These are phyloP conservation scores for Ditylenchus dipsaci DNA, from an alignment of 1,140 invertebrate species.

Conservation along the genomic window DNA sequence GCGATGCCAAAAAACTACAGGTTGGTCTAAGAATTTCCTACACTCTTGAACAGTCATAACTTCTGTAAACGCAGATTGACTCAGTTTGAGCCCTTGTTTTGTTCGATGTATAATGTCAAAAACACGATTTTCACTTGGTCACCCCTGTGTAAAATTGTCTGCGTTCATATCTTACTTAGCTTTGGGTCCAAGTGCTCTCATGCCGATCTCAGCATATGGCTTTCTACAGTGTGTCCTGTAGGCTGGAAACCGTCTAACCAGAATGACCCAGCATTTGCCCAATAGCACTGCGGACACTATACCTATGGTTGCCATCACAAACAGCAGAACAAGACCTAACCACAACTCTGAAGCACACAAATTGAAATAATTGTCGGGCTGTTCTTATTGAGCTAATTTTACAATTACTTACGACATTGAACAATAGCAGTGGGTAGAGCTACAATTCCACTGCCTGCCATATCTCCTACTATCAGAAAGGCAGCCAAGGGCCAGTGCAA, in stretches of 20 bases:
- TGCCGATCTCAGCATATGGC: conserved; percentile 43
- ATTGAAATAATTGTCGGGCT: neutral
- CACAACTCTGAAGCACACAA: conserved; percentile 30
- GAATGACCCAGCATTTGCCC: conserved; percentile 35
- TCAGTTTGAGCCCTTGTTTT: too few relatives aligned
- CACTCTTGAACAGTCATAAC: too few relatives aligned
- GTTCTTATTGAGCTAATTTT: neutral
- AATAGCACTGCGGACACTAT: conserved; percentile 32
- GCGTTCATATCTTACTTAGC: conserved; percentile 29
- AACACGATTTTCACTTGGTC: too few relatives aligned
- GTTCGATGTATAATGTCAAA: too few relatives aligned
- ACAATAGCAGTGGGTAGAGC: conserved; percentile 35
- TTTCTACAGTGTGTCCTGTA: conserved; percentile 45
- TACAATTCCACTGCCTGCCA: conserved; percentile 34
- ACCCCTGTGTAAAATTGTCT: too few relatives aligned
- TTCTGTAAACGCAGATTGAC: conserved; percentile 16
- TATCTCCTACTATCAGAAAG: too few relatives aligned
- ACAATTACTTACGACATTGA: conserved; percentile 19
- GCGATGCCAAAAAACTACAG: too few relatives aligned
- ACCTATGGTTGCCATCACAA: conserved; percentile 24
- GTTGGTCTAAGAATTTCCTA: too few relatives aligned
- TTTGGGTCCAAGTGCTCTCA: conserved; percentile 25
- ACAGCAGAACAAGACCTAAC: conserved; percentile 27
- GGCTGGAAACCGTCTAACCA: conserved; percentile 21
- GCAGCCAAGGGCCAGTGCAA: too few relatives aligned